Evolutionary conservation across 2,797 vertebrate species (phyloP).

Genomic region (Prunella strophiata): DNA sequence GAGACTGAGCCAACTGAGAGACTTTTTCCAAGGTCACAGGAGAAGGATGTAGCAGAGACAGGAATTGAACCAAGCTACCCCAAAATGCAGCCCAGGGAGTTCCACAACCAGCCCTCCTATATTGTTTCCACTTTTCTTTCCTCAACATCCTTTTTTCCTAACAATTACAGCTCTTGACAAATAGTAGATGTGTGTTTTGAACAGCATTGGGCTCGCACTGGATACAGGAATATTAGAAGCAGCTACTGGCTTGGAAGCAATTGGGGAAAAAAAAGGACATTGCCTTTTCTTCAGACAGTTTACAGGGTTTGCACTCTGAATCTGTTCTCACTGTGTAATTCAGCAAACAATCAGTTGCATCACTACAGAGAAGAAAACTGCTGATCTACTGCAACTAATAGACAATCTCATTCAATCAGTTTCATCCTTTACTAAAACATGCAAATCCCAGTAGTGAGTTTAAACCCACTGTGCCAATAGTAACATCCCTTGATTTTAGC

Average conservation of each 20-base stretch:
- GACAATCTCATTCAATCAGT: constrained; percentile 36
- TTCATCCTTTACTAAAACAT: constrained; percentile 55
- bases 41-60: not conserved
- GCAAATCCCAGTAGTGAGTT: constrained; percentile 26
- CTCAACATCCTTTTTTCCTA: not conserved
- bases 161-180: not conserved
- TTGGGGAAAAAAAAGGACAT: not conserved
- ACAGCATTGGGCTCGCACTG: not conserved
- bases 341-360: constrained; percentile 12
- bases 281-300: constrained; percentile 11
- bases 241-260: constrained; percentile 53
- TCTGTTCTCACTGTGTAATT: constrained; percentile 15
- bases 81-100: not conserved
- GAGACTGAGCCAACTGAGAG: not conserved
- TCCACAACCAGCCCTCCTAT: not conserved
- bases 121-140: not conserved
- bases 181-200: not conserved
- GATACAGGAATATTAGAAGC: constrained; percentile 32
- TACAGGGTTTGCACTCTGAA: not conserved
- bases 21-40: not conserved
- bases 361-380: constrained; percentile 31
- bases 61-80: not conserved
- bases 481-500: constrained; percentile 56
- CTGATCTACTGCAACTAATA: constrained; percentile 39
- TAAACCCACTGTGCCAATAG: constrained; percentile 47